Conservation (phyloP, 2,113 vertebrate genomes). For the Dipodomys stephensi region DNA sequence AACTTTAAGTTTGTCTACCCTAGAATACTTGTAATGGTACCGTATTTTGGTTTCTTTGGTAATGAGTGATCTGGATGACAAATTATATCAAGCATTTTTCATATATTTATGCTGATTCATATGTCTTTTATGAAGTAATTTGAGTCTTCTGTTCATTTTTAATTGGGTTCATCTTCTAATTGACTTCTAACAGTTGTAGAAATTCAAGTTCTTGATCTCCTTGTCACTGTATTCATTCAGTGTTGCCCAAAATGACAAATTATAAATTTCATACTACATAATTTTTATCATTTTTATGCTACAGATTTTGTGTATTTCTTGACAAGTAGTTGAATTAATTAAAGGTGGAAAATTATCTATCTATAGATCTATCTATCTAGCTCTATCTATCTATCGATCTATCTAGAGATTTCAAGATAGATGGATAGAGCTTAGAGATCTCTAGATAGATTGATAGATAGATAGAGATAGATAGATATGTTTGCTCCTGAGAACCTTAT, state of each 20-base stretch:
- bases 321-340: background rate
- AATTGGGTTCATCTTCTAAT: background rate
- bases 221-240: background rate
- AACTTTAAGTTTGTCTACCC: background rate
- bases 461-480: too few species aligned
- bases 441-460: too few species aligned
- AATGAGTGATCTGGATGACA: background rate
- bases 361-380: too few species aligned
- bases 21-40: background rate
- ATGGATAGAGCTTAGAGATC: too few species aligned
- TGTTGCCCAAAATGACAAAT: background rate
- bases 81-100: too few species aligned
- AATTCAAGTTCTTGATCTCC: too few species aligned
- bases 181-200: too few species aligned
- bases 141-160: background rate
- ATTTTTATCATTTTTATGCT: background rate
- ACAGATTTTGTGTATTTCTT: background rate
- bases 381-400: too few species aligned
- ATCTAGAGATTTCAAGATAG: too few species aligned
- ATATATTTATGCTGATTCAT: background rate
- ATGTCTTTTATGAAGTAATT: background rate
- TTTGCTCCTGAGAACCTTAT: too few species aligned
- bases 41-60: background rate
- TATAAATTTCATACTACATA: background rate
- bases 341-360: background rate